Base-by-base conservation (phyloP, 92 coral and sea anemone genomes). In the Bergia puertoricense region DNA sequence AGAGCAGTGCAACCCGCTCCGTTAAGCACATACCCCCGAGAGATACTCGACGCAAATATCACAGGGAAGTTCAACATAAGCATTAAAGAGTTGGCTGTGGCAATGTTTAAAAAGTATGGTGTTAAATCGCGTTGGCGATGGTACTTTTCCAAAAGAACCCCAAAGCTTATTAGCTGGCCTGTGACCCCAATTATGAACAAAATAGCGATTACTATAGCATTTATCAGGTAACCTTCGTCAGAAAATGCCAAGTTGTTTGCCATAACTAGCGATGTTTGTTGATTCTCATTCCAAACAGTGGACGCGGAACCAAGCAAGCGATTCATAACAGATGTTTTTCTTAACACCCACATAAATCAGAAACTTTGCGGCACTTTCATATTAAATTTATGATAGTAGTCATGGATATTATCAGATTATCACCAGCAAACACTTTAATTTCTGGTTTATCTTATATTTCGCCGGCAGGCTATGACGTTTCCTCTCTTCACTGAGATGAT, bases 91-190 rank as follows among this genome's bases (percentile, higher is more conserved):
- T 94, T 94, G n/a, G 93, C 92, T 9, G 85, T 40, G 7, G 93
- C 92, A 66, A 94, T 91, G 91, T 91, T 94, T 22, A 92, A 14
- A 38, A 92, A 90, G 88, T 92, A 94, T 30, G 95, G 97, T 6
- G 91, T 91, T 38, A 92, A 59, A 18, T 86, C 86, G 46, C 85
- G 87, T 57, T 84, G 88, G 82, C 88, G 89, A 23, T 88, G 81
- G 6, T 62, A 71, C 67, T 89, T 87, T 68, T 74, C 75, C 66
- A 91, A 76, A 62, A 94, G 75, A 40, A 94, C 80, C 48, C 66
- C 57, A 8, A 92, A 84, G 15, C 93, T 81, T 18, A 90, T 41
- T 1, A 54, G n/a, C 48, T 94, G 96, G 14, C 91, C 85, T 42
- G 67, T 41, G 67, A 86, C 50, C 22, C 96, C 96, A 22, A 90